These are phyloP conservation scores for Gouania willdenowi DNA, from an alignment of 2,797 vertebrate genomes.

Conservation along the genomic window DNA sequence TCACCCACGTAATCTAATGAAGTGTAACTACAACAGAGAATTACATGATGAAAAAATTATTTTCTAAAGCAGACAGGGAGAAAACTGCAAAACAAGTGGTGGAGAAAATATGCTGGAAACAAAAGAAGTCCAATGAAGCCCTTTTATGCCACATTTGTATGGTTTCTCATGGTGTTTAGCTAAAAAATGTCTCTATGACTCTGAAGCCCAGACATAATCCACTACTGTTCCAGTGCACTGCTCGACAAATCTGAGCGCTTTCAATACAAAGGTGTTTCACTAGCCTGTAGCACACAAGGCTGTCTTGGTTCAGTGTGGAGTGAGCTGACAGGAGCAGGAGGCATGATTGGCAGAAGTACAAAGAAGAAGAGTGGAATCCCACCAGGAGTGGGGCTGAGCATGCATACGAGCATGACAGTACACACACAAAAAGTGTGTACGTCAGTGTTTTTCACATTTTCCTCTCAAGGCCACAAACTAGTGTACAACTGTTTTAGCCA, in stretches of 20 bases:
- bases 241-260: constrained; percentile 31
- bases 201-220: constrained; percentile 26
- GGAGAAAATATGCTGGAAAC: constrained; percentile 8
- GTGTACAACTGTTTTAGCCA: too few species aligned
- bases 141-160: constrained; percentile 25
- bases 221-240: constrained; percentile 5
- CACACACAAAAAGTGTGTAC: too few species aligned
- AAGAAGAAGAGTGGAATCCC: constrained; percentile 34
- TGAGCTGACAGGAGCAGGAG: constrained; percentile 22
- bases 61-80: constrained; percentile 8
- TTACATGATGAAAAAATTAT: constrained; percentile 32
- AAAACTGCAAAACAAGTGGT: not conserved
- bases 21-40: constrained; percentile 23
- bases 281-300: constrained; percentile 24
- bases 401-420: not conserved
- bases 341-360: constrained; percentile 49
- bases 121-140: not conserved
- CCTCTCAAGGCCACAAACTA: too few species aligned
- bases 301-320: constrained; percentile 27
- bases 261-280: constrained; percentile 35
- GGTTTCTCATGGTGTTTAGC: constrained; percentile 23
- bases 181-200: constrained; percentile 38
- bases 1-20: constrained; percentile 30
- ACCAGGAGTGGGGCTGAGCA: constrained; percentile 10
- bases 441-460: too few species aligned